Base-by-base conservation (phyloP, 2,113 vertebrate species). In the Rutilus rutilus region DNA sequence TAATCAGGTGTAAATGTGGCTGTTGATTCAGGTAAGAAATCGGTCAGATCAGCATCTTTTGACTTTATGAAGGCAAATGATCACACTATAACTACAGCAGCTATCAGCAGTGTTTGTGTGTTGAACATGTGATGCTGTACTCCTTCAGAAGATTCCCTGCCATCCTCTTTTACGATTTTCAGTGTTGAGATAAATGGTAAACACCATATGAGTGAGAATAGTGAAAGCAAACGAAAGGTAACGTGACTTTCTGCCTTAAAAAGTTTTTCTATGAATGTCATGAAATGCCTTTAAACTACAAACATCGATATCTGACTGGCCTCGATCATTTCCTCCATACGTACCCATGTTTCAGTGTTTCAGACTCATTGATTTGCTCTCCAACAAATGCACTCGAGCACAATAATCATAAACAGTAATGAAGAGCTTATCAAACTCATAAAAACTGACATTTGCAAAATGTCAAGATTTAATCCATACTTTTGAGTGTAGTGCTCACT, bases 361-460 rank as follows among this genome's bases (percentile, higher is more conserved):
- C 54, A 57, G 78, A 5, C 30, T 47, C 4, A 42, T 15, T 47
- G 86, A 87, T 78, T 67, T 19, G 12, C 30, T 76, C 25, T 62
- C 23, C 62, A 79, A 71, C 71, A 45, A 75, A 62, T 52, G 7
- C 30, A 30, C 11, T 60, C 21, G 1, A 57, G 19, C 25, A 64
- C 73, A 50, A 67, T 62, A 19, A 23, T 82, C 9, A 27, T 64
- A 67, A 57, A 80, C 45, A 6, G 42, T 79, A 67, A 25, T 50
- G 42, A 84, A 73, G 19, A 42, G 57, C 25, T 52, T 81, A 81
- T 67, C 23, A 65, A 39, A 81, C 30, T 86, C 59, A 50, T 75
- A 78, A 80, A 50, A 65, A 30, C 62, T 88, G 89, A 65, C 87
- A 81, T 82, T 87, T 82, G 75, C 52, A 19, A 89, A 89, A 89